Percentiles rank a stretch among this genome's conserved stretches.
Evolutionary conservation across 2,113 vertebrate genomes (phyloP).

Genomic region (Phrynosoma blainvillii): DNA sequence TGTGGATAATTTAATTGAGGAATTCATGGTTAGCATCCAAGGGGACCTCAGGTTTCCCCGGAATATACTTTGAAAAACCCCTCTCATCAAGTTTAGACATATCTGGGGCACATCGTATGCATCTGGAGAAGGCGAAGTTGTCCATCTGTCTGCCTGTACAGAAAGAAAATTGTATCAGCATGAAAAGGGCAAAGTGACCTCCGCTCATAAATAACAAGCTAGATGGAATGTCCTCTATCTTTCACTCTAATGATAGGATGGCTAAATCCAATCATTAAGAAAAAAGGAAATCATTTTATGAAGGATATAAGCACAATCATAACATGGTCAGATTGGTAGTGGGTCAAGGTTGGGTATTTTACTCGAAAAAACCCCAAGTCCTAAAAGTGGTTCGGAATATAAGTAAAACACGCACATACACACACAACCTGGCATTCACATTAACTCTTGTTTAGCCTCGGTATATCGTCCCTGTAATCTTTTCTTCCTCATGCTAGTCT

Average conservation of each 20-base stretch:
- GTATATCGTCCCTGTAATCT: background rate
- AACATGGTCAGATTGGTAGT: background rate
- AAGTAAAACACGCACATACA: too few relatives aligned
- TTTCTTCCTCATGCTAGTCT: background rate
- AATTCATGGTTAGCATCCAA: background rate
- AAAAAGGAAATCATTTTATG: background rate
- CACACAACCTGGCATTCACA: too few relatives aligned
- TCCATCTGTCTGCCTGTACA: background rate
- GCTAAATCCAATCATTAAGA: background rate
- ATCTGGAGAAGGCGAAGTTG: background rate
- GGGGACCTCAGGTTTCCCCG: background rate
- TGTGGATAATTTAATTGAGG: background rate
- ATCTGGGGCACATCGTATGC: background rate
- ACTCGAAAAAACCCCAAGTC: background rate
- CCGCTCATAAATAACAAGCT: background rate
- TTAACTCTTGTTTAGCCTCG: background rate
- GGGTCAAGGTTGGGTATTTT: background rate
- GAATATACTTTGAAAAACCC: background rate
- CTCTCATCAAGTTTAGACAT: background rate
- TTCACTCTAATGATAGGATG: background rate
- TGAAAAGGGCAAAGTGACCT: background rate
- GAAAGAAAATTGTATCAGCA: background rate
- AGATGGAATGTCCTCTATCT: background rate
- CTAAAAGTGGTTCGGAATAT: background rate
- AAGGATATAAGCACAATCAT: background rate